Percentiles rank a stretch among this genome's conserved stretches.
Conservation (phyloP, 1,140 invertebrate species). For the Tetranychus urticae region DNA sequence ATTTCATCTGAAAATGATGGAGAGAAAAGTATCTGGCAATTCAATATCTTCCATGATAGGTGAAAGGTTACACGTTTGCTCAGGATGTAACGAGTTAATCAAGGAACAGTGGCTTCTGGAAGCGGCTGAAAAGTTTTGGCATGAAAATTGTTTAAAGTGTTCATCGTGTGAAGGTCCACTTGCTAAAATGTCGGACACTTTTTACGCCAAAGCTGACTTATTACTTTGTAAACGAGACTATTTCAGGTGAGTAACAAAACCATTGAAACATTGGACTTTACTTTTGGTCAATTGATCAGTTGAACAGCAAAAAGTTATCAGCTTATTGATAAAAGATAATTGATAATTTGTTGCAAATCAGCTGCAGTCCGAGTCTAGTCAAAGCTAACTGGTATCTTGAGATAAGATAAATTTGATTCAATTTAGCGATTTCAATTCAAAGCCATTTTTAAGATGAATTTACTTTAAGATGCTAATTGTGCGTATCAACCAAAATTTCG, state of each 20-base stretch:
- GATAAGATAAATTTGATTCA: too few species aligned
- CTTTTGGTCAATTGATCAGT: too few species aligned
- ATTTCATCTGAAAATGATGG: background rate
- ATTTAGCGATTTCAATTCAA: too few species aligned
- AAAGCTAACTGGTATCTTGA: too few species aligned
- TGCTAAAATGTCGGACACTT: constrained; percentile 68
- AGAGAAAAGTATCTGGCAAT: background rate
- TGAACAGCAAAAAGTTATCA: too few species aligned
- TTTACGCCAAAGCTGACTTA: constrained; percentile 75
- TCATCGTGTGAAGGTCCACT: constrained; percentile 74
- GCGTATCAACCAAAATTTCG: too few species aligned
- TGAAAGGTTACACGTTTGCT: constrained; percentile 17
- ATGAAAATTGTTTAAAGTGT: constrained; percentile 81
- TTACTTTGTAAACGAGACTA: constrained; percentile 81
- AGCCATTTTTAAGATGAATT: too few species aligned
- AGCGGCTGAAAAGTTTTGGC: constrained; percentile 68
- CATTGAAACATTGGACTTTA: too few species aligned
- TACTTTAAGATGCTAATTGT: too few species aligned
- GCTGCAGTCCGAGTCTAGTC: too few species aligned
- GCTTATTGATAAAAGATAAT: too few species aligned
- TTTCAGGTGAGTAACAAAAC: constrained; percentile 37
- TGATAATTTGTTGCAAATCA: too few species aligned
- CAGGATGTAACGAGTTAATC: constrained; percentile 27
- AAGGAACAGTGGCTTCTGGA: constrained; percentile 23
- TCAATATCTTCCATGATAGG: background rate